Conservation (phyloP, 2,797 vertebrate genomes). For the Thripadectes ignobilis region DNA sequence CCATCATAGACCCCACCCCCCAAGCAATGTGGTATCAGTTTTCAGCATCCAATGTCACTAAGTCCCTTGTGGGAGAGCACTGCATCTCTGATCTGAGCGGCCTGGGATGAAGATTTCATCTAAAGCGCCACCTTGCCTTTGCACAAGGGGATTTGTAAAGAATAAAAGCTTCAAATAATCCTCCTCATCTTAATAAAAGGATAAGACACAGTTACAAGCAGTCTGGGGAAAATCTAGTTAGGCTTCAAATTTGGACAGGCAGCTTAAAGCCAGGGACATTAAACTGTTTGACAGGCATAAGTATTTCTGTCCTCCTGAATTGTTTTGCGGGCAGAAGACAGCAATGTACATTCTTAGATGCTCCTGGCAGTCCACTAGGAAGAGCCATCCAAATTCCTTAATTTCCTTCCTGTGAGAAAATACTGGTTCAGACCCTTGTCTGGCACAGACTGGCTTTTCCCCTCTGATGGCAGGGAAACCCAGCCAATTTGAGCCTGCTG, state of each 20-base stretch:
- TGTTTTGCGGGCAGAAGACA: neutral
- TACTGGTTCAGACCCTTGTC: neutral
- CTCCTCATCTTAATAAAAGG: slow-evolving; percentile 55
- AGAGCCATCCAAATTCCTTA: neutral
- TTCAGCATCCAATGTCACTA: neutral
- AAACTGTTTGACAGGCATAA: neutral
- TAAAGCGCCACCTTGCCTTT: neutral
- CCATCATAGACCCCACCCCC: neutral
- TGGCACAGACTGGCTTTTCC: slow-evolving; percentile 17
- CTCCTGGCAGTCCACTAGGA: neutral
- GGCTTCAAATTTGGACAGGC: slow-evolving; percentile 7
- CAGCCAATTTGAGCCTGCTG: slow-evolving; percentile 22
- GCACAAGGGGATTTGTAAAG: slow-evolving; percentile 22
- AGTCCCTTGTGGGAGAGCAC: neutral
- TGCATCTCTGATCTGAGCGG: neutral
- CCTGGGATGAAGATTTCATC: neutral
- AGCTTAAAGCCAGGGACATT: neutral
- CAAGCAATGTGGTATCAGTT: neutral
- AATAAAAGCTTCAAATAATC: slow-evolving; percentile 55
- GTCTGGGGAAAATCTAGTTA: slow-evolving; percentile 38
- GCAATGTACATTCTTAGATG: neutral
- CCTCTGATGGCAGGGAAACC: neutral
- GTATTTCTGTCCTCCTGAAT: neutral
- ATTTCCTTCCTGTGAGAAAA: slow-evolving; percentile 14
- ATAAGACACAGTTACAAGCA: slow-evolving; percentile 46